phyloP scores from a whole-genome alignment of 2,888 invertebrate species.

The Rotaria socialis region DNA sequence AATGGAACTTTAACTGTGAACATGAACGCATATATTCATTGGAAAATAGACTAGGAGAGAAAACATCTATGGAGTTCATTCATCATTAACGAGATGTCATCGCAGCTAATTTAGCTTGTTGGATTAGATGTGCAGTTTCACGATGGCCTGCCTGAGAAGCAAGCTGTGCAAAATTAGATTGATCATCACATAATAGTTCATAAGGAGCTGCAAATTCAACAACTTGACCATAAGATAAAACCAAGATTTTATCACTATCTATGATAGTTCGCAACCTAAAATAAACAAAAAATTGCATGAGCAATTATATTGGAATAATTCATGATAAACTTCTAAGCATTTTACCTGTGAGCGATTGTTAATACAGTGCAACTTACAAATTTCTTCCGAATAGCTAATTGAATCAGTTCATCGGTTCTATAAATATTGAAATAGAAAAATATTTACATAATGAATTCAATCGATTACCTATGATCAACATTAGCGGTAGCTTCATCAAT shows the following conservation, averaged over 20 bases:
- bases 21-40: too few relatives aligned
- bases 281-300: neutral
- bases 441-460: neutral
- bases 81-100: neutral
- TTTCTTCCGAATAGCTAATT: slow-evolving; percentile 55
- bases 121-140: neutral
- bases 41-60: too few relatives aligned
- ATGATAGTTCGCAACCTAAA: slow-evolving; percentile 16
- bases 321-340: neutral
- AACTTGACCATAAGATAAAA: neutral
- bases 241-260: neutral
- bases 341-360: slow-evolving; percentile 56
- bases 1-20: too few relatives aligned
- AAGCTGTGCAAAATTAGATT: neutral
- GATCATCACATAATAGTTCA: slow-evolving; percentile 7
- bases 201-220: neutral
- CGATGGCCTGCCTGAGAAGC: neutral
- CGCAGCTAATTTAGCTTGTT: slow-evolving; percentile 7
- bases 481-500: slow-evolving; percentile 58
- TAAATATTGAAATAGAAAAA: neutral
- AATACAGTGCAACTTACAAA: slow-evolving; percentile 56
- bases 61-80: neutral
- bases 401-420: slow-evolving; percentile 50
- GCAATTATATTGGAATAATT: neutral
- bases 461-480: slow-evolving; percentile 39